Percentiles rank a stretch among this genome's conserved stretches.
Conservation (phyloP, 37 sponge, comb jelly and placozoan genomes). For the Beroe ovata region DNA sequence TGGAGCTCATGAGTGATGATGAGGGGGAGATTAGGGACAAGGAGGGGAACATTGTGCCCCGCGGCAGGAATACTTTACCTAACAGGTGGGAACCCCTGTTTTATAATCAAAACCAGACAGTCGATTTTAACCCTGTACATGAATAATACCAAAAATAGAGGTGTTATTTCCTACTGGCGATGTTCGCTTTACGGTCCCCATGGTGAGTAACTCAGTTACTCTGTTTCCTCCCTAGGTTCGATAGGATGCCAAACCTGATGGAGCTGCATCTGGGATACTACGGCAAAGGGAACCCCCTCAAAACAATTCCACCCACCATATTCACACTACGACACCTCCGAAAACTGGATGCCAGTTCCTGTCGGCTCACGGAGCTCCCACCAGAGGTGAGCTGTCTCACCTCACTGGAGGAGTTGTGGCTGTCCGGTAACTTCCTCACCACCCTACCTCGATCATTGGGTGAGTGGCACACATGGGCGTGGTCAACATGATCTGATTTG, state of each 20-base stretch:
- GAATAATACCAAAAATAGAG: too few species aligned
- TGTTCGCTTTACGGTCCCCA: too few species aligned
- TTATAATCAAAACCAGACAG: too few species aligned
- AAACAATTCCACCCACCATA: neutral
- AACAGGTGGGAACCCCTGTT: too few species aligned
- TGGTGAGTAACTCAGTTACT: too few species aligned
- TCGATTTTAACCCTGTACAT: too few species aligned
- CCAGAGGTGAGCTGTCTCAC: constrained; percentile 19
- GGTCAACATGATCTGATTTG: too few species aligned
- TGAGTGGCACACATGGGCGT: too few species aligned
- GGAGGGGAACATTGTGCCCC: constrained; percentile 15
- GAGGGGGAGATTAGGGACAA: constrained; percentile 41
- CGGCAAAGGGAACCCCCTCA: constrained; percentile 65
- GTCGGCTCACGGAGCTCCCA: constrained; percentile 43
- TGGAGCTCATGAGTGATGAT: constrained; percentile 49
- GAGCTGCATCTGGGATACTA: constrained; percentile 64
- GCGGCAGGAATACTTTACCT: constrained; percentile 7
- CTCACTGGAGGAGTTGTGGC: constrained; percentile 33
- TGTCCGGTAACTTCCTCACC: constrained; percentile 57
- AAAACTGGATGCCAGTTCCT: constrained; percentile 60
- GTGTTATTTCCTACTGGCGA: too few species aligned
- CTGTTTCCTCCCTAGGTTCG: constrained; percentile 3
- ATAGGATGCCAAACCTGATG: constrained; percentile 43
- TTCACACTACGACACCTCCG: neutral
- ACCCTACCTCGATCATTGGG: constrained; percentile 30